Base-by-base conservation (phyloP, 1,140 invertebrate species). In the Elymnias hypermnestra region DNA sequence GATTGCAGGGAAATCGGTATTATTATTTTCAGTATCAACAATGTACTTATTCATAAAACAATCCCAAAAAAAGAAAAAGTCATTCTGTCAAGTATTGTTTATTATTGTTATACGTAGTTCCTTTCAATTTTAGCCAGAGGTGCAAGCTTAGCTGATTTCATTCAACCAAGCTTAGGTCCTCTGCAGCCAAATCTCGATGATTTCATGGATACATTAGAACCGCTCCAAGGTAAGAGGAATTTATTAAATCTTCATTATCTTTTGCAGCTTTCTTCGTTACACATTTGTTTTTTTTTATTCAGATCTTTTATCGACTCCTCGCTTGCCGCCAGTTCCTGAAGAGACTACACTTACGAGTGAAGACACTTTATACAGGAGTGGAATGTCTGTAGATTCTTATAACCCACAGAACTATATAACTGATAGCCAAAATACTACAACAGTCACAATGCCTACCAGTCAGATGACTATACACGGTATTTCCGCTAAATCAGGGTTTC, bases 151-250 rank as follows among this genome's bases (percentile, higher is more conserved):
- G 95, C 97, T 8, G 97, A 99, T 87, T 96, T 99, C 67, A 98
- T 99, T 81, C 98, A 99, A 88, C 98, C 98, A 37, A 98, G 96
- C 74, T 89, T 99, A 56, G 93, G 97, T 37, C 96, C 97, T 42
- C 88, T 99, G 23, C 98, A 99, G 78, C 98, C 97, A 48, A 97
- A 96, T 88, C 89, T 99, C 57, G 97, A 99, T 76, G 98, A 99
- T 86, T 96, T 97, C 79, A 96, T 95, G 93, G 94, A 95, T 64
- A 96, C 94, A 63, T 90, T 95, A 69, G 93, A 94, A 70, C 93
- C 93, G 3, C 86, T 96, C 45, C 94, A 94, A 88, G 94, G 93
- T 94, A 86, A 60, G 25, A 33, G 10, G 12, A 36, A 36, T 14
- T 5, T 2, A 33, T 45, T 5, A 29, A 2, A 2, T 21, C 0